Percentiles rank a stretch among this genome's conserved stretches.
Evolutionary conservation across 2,113 vertebrate species (phyloP).

Genomic region (Rhinoderma darwinii): DNA sequence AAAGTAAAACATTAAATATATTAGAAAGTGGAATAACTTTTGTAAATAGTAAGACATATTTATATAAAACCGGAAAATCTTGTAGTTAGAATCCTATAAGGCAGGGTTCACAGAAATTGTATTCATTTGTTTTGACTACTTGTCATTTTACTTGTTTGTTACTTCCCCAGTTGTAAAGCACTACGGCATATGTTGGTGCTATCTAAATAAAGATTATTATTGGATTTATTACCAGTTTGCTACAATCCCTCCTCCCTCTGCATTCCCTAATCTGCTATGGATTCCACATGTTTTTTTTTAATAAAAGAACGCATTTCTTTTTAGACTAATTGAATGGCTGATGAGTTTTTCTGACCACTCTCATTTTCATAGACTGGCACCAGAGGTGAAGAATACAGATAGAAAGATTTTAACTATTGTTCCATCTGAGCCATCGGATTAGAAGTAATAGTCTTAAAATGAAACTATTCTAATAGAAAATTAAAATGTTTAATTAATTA

Average conservation of each 20-base stretch:
- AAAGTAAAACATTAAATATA: too few species aligned
- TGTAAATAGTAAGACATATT: too few species aligned
- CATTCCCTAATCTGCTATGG: neutral
- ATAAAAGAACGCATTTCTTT: neutral
- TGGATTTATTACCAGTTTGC: neutral
- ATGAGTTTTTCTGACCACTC: conserved; percentile 2
- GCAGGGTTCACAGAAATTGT: too few species aligned
- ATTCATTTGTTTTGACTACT: too few species aligned
- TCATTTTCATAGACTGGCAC: neutral
- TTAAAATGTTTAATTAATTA: neutral
- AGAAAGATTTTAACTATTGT: neutral
- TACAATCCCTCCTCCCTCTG: neutral
- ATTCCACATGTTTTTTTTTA: neutral
- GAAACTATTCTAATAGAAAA: conserved; percentile 4
- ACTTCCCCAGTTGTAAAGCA: too few species aligned
- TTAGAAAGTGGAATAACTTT: too few species aligned
- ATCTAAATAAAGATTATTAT: too few species aligned
- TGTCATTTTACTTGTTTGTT: too few species aligned
- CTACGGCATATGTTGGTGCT: too few species aligned
- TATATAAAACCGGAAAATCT: too few species aligned
- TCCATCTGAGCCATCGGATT: neutral
- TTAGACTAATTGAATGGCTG: neutral
- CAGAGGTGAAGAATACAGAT: neutral
- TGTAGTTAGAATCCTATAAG: too few species aligned
- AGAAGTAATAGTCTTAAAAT: neutral